Evolutionary conservation across 2,888 invertebrate species (phyloP), one percentile per base, ranked within the genome.

Genomic region (Caenorhabditis drosophilae): DNA sequence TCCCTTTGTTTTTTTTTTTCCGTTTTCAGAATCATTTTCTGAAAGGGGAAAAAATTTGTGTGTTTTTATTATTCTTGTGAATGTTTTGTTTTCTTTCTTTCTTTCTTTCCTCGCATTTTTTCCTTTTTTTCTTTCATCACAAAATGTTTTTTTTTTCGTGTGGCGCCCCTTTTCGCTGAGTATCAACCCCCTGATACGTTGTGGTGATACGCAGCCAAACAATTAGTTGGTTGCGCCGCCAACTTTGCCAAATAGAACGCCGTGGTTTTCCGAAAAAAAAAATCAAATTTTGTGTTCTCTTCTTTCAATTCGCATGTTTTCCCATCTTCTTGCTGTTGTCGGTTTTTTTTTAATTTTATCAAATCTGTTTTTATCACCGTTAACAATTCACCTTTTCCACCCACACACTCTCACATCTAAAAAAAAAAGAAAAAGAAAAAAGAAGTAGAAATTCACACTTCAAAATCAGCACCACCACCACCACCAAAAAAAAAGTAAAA

Each of bases 61-160:
- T n/a, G n/a, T n/a, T n/a, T n/a, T n/a, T 52, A 46, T 56, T 41
- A 46, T 48, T 53, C 44, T 41, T 44, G 15, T 57, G 50, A 46
- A 27, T 54, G 31, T 45, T 40, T 53, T 36, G 26, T 49, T 27
- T 41, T 31, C 31, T 47, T 48, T 42, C 26, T 40, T 44, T 47
- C 35, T 52, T 26, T 27, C 41, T 16, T 38, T 22, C 38, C 53
- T 26, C 45, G 18, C 45, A 25, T 15, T 25, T 26, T 26, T 7
- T 18, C 35, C 18, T 18, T 35, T 49, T 18, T 31, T 25, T 47
- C 50, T 44, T n/a, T n/a, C n/a, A n/a, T n/a, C n/a, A n/a, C n/a
- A n/a, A n/a, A n/a, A n/a, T n/a, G n/a, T n/a, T n/a, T n/a, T n/a
- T n/a, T n/a, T n/a, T n/a, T n/a, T n/a, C n/a, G n/a, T n/a, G n/a